Base-by-base conservation (phyloP, 2,797 vertebrate species). In the Melopsittacus undulatus region DNA sequence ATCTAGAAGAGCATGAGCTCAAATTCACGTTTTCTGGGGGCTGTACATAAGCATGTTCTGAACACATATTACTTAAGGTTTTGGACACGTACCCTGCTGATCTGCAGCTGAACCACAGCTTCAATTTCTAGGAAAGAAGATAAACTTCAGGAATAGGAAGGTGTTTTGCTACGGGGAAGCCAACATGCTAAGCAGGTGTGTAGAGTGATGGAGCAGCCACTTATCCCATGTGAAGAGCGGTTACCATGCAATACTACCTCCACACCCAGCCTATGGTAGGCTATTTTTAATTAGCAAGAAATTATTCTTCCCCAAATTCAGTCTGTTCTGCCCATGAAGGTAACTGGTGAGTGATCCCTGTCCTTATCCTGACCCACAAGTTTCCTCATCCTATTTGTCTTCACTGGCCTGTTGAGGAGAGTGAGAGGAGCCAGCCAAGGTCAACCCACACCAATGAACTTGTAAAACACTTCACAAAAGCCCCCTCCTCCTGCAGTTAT, bases 1-100 rank as follows among this genome's bases (percentile, higher is more conserved):
- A 92, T 83, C 79, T 68, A 66, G 45, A 91, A 72, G 64, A 87
- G 61, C 79, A 90, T 32, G 48, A 69, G 54, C 85, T 86, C 69
- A 86, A 88, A 94, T 59, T 77, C 62, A 2, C 72, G 32, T 83
- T 94, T 91, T 89, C 82, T 57, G 66, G 36, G 70, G 48, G 72
- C 85, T 80, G 73, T 19, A 74, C 34, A 64, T 7, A 59, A 80
- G 68, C 57, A 86, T 38, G 80, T 17, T 66, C 62, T 75, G 80
- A 85, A 85, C 52, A 84, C 29, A 32, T 42, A 75, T 43, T 15
- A 84, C 17, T 68, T 63, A 38, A 83, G 66, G 43, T 83, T 90
- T 64, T 0, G 5, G 79, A 38, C 38, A 34, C 3, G 3, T 29
- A 40, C 12, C 51, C 7, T n/a, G 45, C 17, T 45, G 40, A 83